Percentiles rank a stretch among this genome's conserved stretches.
Evolutionary conservation across 2,113 vertebrate species (phyloP).

Genomic region (Platanista minor): DNA sequence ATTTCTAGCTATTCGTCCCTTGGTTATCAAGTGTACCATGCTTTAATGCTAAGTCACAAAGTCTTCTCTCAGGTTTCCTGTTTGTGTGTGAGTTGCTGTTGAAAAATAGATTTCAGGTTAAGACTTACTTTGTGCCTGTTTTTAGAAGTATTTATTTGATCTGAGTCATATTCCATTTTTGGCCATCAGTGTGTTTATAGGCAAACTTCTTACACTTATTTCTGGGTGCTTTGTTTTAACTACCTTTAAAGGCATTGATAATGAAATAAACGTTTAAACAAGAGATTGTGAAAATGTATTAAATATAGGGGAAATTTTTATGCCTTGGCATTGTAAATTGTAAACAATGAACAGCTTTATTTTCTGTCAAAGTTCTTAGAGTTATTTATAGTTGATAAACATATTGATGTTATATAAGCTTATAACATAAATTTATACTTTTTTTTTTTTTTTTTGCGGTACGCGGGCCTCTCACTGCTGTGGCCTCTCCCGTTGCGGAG

Average conservation of each 20-base stretch:
- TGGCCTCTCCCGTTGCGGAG: no score
- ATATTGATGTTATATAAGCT: not conserved
- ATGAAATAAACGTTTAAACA: slow-evolving; percentile 24
- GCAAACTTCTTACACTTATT: not conserved
- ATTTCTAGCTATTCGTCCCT: not conserved
- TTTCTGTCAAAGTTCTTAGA: slow-evolving; percentile 19
- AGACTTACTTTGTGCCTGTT: slow-evolving; percentile 8
- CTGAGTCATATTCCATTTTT: slow-evolving; percentile 20
- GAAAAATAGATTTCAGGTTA: not conserved
- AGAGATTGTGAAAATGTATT: not conserved
- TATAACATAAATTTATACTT: not conserved
- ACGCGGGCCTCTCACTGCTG: no score
- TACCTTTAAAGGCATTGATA: not conserved
- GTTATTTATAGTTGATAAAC: not conserved
- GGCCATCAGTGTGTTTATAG: not conserved
- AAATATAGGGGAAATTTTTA: not conserved
- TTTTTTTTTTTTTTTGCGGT: no score
- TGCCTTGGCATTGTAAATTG: not conserved
- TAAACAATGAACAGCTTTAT: not conserved
- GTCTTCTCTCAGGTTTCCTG: not conserved
- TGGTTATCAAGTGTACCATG: not conserved
- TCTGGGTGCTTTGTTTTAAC: slow-evolving; percentile 7
- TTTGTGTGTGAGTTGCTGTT: not conserved
- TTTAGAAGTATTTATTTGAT: slow-evolving; percentile 20
- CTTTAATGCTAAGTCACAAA: not conserved